Conservation (phyloP, 2,113 vertebrate genomes). For the Malurus cyaneus region DNA sequence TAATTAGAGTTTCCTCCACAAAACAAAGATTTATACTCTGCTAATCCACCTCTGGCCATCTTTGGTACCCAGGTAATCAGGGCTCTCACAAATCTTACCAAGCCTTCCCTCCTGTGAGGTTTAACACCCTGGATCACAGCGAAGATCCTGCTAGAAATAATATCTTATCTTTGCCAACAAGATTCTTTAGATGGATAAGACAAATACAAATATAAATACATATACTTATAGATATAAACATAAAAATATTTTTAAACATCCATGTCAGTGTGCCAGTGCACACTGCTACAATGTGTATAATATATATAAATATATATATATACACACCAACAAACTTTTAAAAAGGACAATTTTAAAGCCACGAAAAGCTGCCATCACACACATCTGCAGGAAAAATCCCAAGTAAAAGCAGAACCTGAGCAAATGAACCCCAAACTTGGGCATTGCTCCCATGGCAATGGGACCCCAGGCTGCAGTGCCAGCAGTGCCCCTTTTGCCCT, state of each 20-base stretch:
- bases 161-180: background rate
- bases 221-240: background rate
- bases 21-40: background rate
- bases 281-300: background rate
- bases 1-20: conserved; percentile 20
- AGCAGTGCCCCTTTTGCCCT: background rate
- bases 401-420: background rate
- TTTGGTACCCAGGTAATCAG: background rate
- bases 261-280: accelerated
- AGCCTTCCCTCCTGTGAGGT: background rate
- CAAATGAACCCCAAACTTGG: accelerated
- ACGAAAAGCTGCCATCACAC: background rate
- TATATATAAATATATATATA: background rate
- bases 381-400: background rate
- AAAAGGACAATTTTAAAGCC: background rate
- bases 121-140: background rate
- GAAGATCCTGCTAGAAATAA: background rate
- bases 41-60: background rate
- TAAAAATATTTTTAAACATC: background rate
- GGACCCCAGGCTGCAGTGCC: background rate
- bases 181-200: background rate
- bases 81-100: background rate
- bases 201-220: background rate
- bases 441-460: background rate
- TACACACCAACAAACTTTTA: background rate